Conservation (phyloP, 1,140 invertebrate genomes). For the Tetramorium simillimum region DNA sequence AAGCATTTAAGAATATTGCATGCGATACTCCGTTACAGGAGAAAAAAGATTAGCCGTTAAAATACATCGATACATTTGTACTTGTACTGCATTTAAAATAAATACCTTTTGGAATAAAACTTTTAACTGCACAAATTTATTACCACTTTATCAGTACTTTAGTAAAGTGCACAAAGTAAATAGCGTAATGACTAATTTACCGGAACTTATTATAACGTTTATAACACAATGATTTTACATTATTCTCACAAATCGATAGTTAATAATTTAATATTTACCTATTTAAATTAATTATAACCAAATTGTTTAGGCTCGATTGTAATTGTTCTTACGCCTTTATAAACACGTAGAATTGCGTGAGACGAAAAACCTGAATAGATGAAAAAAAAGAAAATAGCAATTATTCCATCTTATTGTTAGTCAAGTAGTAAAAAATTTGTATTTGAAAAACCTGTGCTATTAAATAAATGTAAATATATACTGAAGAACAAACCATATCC, state of each 20-base stretch:
- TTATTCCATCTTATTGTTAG: neutral
- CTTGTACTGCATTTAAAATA: neutral
- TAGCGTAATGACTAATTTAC: conserved; percentile 24
- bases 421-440: neutral
- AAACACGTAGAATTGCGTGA: neutral
- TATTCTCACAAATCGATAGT: neutral
- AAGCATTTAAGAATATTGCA: conserved; percentile 39
- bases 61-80: neutral
- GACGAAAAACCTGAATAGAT: neutral
- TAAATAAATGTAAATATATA: neutral
- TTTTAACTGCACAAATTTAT: neutral
- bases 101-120: neutral
- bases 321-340: neutral
- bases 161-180: conserved; percentile 8
- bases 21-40: neutral
- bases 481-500: neutral
- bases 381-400: neutral
- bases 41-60: neutral
- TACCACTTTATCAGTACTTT: neutral
- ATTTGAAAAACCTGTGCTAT: neutral
- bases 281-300: conserved; percentile 21
- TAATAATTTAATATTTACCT: conserved; percentile 31
- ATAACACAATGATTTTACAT: conserved; percentile 12
- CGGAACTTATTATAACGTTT: conserved; percentile 16
- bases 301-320: neutral